Percentiles rank a stretch among this genome's conserved stretches.
These are phyloP conservation scores for Pithys albifrons DNA, from an alignment of 2,113 vertebrate genomes.

Conservation along the genomic window DNA sequence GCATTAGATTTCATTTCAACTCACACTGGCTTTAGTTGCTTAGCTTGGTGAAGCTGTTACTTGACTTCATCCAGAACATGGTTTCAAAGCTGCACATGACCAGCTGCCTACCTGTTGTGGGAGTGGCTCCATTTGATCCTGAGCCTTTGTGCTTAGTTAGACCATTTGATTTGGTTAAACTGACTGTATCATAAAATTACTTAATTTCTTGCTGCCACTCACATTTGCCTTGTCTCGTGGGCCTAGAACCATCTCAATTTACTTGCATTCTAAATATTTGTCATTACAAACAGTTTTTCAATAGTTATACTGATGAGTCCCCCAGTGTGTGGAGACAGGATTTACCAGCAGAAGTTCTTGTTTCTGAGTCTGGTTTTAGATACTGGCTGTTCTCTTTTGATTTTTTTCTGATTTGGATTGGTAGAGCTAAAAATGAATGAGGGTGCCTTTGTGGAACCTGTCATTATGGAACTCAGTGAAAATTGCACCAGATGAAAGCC, in stretches of 20 bases:
- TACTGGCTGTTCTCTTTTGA: background rate
- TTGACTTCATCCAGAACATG: background rate
- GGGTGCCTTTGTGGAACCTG: background rate
- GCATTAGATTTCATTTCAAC: background rate
- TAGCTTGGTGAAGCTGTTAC: background rate
- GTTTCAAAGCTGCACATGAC: background rate
- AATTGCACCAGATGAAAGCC: conserved; percentile 42
- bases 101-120: background rate
- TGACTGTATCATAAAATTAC: background rate
- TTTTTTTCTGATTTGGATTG: background rate
- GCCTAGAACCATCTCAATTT: background rate
- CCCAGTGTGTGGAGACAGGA: background rate
- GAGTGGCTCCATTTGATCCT: background rate
- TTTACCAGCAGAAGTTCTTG: background rate
- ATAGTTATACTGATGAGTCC: background rate
- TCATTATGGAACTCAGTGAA: conserved; percentile 26
- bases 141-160: background rate
- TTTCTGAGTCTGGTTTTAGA: background rate
- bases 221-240: background rate
- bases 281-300: background rate
- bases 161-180: conserved; percentile 8
- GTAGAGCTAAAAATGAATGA: conserved; percentile 38
- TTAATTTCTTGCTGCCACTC: background rate
- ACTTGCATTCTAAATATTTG: background rate
- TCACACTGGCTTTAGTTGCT: background rate